A percentile compares a stretch with the other conserved stretches of the same genome.
phyloP scores from a whole-genome alignment of 2,888 invertebrate species.

The Drosophila fulvimacula region DNA sequence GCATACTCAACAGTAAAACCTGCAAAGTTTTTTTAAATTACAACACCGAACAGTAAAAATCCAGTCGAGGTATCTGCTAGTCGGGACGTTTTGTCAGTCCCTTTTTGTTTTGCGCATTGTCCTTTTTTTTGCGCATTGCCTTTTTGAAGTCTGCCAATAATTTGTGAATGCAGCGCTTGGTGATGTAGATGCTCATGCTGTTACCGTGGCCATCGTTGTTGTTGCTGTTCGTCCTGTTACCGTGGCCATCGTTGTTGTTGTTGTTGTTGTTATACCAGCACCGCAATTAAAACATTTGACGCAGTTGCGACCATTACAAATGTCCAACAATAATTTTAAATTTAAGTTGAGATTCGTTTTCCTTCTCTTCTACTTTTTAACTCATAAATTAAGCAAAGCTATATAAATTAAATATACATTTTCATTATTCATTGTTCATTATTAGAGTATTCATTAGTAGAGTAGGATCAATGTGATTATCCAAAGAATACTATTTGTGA shows the following conservation, averaged over 20 bases:
- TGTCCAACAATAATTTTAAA: constrained; percentile 77
- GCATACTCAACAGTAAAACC: too few species aligned
- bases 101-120: constrained; percentile 25
- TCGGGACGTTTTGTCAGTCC: not conserved
- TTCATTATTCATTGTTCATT: too few species aligned
- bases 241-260: constrained; percentile 34
- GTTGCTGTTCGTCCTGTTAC: constrained; percentile 49
- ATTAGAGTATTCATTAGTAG: not conserved
- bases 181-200: constrained; percentile 38
- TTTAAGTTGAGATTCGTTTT: constrained; percentile 59
- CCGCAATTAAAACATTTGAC: constrained; percentile 75
- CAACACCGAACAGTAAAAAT: not conserved
- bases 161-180: constrained; percentile 62
- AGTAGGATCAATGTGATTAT: not conserved
- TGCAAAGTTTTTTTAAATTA: too few species aligned
- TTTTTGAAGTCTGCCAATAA: constrained; percentile 70
- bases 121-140: constrained; percentile 58
- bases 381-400: not conserved
- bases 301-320: constrained; percentile 74
- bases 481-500: too few species aligned
- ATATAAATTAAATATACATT: not conserved
- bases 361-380: constrained; percentile 15
- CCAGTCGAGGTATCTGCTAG: constrained; percentile 4
- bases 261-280: constrained; percentile 49
- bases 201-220: constrained; percentile 25